Evolutionary conservation across 2,888 invertebrate genomes (phyloP).

Genomic region (Cremastinae sp.): DNA sequence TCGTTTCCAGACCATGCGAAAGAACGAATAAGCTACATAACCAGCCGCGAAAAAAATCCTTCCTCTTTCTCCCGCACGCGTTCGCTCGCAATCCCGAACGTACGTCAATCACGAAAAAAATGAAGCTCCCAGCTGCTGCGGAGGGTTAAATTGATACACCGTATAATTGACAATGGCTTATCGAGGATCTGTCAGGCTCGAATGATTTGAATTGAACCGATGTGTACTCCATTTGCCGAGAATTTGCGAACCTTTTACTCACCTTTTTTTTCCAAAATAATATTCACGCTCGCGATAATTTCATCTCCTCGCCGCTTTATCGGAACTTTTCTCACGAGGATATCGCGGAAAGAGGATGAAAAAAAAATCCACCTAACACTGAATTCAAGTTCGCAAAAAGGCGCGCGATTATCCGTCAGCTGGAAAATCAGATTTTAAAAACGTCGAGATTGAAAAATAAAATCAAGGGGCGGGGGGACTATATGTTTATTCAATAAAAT

Average conservation of each 20-base stretch:
- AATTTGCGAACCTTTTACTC: neutral
- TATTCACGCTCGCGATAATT: conserved; percentile 32
- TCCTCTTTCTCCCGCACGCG: conserved; percentile 47
- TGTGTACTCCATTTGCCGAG: conserved; percentile 61
- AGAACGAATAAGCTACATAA: conserved; percentile 12
- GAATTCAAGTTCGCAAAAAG: too few relatives aligned
- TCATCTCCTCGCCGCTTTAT: neutral
- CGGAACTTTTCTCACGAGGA: too few relatives aligned
- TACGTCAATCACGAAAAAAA: conserved; percentile 72
- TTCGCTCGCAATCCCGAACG: conserved; percentile 58
- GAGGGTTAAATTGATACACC: conserved; percentile 71
- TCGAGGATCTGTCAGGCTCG: conserved; percentile 71
- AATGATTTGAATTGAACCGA: conserved; percentile 69
- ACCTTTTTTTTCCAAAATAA: conserved; percentile 21
- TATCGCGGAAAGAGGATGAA: too few relatives aligned
- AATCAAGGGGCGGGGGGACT: neutral
- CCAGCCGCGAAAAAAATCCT: neutral
- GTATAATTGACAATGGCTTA: conserved; percentile 76
- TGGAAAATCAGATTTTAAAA: neutral
- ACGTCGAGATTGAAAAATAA: conserved; percentile 1
- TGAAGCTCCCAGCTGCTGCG: conserved; percentile 64
- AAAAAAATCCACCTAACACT: too few relatives aligned
- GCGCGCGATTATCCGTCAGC: too few relatives aligned
- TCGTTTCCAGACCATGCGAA: conserved; percentile 49
- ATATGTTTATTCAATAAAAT: conserved; percentile 46